A percentile compares a stretch with the other conserved stretches of the same genome.
Conservation (phyloP, 2,888 invertebrate genomes). For the Heteropelma amictum region DNA sequence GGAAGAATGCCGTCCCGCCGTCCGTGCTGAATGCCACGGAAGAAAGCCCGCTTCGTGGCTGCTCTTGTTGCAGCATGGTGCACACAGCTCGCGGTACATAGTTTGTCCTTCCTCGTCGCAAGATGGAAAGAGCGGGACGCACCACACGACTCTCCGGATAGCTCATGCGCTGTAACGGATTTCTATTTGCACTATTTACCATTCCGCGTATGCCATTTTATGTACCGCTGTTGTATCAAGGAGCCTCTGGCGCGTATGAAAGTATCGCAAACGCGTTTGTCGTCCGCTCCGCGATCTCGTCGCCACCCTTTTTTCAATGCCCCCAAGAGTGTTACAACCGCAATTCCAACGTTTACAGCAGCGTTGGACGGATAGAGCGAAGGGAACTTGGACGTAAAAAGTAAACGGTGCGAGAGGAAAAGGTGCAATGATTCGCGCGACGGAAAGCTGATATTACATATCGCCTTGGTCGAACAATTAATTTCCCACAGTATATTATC, state of each 20-base stretch:
- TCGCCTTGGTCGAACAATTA: slow-evolving; percentile 44
- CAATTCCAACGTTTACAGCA: slow-evolving; percentile 36
- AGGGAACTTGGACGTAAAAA: slow-evolving; percentile 8
- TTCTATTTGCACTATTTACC: slow-evolving; percentile 70
- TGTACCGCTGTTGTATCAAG: slow-evolving; percentile 54
- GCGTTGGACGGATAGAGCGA: slow-evolving; percentile 19
- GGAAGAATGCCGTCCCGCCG: slow-evolving; percentile 71
- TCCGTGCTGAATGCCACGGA: slow-evolving; percentile 61
- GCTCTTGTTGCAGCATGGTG: slow-evolving; percentile 31
- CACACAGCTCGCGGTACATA: slow-evolving; percentile 18
- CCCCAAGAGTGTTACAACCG: slow-evolving; percentile 8
- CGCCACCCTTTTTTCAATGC: slow-evolving; percentile 15
- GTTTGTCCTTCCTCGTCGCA: slow-evolving; percentile 40
- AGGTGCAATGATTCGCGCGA: slow-evolving; percentile 43
- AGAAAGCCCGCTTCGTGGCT: slow-evolving; percentile 32
- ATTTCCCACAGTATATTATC: slow-evolving; percentile 34
- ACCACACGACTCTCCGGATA: slow-evolving; percentile 57
- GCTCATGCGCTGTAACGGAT: slow-evolving; percentile 68
- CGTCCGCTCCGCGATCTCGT: slow-evolving; percentile 17
- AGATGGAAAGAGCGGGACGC: slow-evolving; percentile 18
- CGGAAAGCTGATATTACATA: slow-evolving; percentile 50
- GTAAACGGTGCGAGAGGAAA: neutral
- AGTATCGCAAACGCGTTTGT: slow-evolving; percentile 44
- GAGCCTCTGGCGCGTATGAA: slow-evolving; percentile 51
- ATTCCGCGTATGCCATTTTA: slow-evolving; percentile 60